Conservation (phyloP, 1,140 invertebrate species). For the Drosophila santomea region DNA sequence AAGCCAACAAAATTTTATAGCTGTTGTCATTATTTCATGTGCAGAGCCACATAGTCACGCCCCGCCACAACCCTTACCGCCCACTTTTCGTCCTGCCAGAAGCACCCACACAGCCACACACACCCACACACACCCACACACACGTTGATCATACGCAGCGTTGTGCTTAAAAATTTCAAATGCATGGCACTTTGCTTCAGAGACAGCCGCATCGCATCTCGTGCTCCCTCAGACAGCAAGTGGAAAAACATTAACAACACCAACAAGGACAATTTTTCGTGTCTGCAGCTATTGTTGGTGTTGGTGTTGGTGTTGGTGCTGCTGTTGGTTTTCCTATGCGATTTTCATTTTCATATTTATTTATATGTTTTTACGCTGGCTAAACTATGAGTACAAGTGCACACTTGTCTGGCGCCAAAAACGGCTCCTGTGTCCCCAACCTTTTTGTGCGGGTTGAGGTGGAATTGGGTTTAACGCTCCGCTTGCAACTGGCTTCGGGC, state of each 20-base stretch:
- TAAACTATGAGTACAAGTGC: slow-evolving; percentile 77
- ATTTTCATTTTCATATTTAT: slow-evolving; percentile 52
- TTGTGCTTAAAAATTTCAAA: slow-evolving; percentile 67
- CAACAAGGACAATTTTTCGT: slow-evolving; percentile 56
- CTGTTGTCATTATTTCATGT: slow-evolving; percentile 65
- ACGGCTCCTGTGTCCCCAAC: background rate
- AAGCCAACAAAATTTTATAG: slow-evolving; percentile 68
- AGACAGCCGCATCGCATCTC: slow-evolving; percentile 36
- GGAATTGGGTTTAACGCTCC: slow-evolving; percentile 57
- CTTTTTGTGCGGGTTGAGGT: slow-evolving; percentile 27
- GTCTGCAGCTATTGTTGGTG: slow-evolving; percentile 32
- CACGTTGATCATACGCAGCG: slow-evolving; percentile 64
- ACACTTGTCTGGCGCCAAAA: slow-evolving; percentile 68
- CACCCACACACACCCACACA: slow-evolving; percentile 7
- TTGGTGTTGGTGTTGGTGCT: slow-evolving; percentile 23
- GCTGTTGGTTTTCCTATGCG: slow-evolving; percentile 50
- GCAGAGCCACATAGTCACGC: slow-evolving; percentile 48
- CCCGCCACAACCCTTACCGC: slow-evolving; percentile 4
- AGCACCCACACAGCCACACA: background rate
- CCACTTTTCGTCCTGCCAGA: background rate
- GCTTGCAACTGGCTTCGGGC: slow-evolving; percentile 39
- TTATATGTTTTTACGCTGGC: slow-evolving; percentile 60
- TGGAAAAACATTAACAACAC: slow-evolving; percentile 36
- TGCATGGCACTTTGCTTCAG: slow-evolving; percentile 62
- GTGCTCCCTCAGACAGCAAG: slow-evolving; percentile 47